Conservation (phyloP, 2,888 invertebrate species). For the Spodoptera exigua region DNA sequence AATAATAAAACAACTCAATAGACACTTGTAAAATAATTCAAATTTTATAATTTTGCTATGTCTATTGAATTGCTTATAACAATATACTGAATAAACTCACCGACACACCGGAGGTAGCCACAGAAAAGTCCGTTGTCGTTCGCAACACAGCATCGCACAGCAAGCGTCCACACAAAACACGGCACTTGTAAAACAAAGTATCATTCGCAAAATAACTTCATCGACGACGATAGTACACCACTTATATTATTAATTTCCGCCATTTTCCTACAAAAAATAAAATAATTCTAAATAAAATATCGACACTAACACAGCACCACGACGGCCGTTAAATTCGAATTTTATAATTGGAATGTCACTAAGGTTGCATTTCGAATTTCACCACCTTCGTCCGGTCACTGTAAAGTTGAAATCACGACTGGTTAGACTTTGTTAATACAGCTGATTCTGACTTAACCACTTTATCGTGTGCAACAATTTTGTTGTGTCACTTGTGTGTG, state of each 20-base stretch:
- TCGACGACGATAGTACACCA: slow-evolving; percentile 87
- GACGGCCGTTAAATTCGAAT: slow-evolving; percentile 66
- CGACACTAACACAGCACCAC: slow-evolving; percentile 83
- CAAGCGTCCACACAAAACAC: slow-evolving; percentile 85
- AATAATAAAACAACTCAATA: slow-evolving; percentile 30
- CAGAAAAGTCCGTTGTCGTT: slow-evolving; percentile 66
- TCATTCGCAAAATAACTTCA: slow-evolving; percentile 89
- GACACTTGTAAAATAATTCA: slow-evolving; percentile 12
- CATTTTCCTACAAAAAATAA: slow-evolving; percentile 89
- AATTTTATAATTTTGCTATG: slow-evolving; percentile 15
- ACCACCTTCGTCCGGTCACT: slow-evolving; percentile 88
- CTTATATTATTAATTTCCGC: slow-evolving; percentile 89
- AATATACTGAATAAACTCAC: slow-evolving; percentile 65
- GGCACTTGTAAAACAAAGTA: slow-evolving; percentile 85
- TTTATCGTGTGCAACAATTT: slow-evolving; percentile 76
- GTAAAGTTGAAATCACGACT: slow-evolving; percentile 88
- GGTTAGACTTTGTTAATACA: slow-evolving; percentile 76
- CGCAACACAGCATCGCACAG: slow-evolving; percentile 80
- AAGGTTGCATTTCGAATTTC: slow-evolving; percentile 83
- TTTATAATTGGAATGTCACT: slow-evolving; percentile 69
- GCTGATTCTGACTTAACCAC: slow-evolving; percentile 75
- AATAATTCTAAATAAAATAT: slow-evolving; percentile 78
- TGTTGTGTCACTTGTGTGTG: slow-evolving; percentile 73
- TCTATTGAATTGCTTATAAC: slow-evolving; percentile 29
- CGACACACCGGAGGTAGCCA: slow-evolving; percentile 64